Base-by-base conservation (phyloP, 2,113 vertebrate species). In the Rhineura floridana region DNA sequence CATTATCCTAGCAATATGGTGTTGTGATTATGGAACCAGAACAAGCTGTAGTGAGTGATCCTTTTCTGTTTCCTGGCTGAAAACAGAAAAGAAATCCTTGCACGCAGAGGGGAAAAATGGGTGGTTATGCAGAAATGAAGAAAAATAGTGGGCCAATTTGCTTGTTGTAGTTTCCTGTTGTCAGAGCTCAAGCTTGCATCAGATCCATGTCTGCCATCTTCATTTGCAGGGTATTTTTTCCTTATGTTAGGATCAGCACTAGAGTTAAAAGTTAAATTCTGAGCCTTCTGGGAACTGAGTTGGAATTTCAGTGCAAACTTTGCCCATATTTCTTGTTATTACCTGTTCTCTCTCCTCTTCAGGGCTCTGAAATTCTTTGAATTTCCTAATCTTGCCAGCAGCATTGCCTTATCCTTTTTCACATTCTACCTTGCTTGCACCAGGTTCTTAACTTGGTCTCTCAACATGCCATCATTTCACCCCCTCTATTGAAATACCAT, bases 1-100 rank as follows among this genome's bases (percentile, higher is more conserved):
- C 65, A 70, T 93, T 92, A 91, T 95, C 92, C 81, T 89, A 88
- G 30, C 77, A 48, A 88, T 88, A 52, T 80, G 0, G 1, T 89
- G 88, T n/a, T 48, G 73, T 55, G 90, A 87, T 30, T 86, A 88
- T 78, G 70, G 50, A 83, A 91, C 76, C 17, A 33, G 62, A 65
- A 67, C 81, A 90, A 88, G 19, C 85, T 0, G 0, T 19, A 62
- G 23, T 13, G 52, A 88, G 70, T 75, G 23, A 33, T 39, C 62
- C 59, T 65, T 88, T 85, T 55, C 11, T 12, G 79, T 93, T 52
- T 80, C 91, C 88, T 88, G 83, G 65, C 39, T 52, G 50, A 85
- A 87, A 69, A 28, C 50, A 28, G 17, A 84, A 28, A 15, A 6
- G 2, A 23, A 70, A 30, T 13, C n/a, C 23, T 63, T 63, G 52